phyloP scores from a whole-genome alignment of 2,888 invertebrate genomes.

The Eilema depressum region DNA sequence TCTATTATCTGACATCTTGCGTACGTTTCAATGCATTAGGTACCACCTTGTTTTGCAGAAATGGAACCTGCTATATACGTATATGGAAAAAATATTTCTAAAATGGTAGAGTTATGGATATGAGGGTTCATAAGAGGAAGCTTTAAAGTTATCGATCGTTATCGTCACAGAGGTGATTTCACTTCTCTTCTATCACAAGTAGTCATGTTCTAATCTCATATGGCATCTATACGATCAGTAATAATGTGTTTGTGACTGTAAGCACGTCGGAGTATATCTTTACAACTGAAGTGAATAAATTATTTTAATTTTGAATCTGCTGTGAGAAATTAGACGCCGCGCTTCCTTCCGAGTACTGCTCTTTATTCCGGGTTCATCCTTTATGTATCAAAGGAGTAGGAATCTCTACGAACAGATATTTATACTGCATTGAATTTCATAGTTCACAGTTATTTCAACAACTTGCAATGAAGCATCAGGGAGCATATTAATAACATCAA shows the following conservation, averaged over 20 bases:
- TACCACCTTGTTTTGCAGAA: conserved; percentile 2
- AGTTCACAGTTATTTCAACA: not conserved
- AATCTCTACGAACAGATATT: not conserved
- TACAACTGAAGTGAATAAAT: not conserved
- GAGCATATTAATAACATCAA: too few relatives aligned
- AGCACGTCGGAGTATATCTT: not conserved
- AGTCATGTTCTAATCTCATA: too few relatives aligned
- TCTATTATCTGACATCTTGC: conserved; percentile 36
- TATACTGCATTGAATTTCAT: not conserved
- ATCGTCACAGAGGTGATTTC: not conserved
- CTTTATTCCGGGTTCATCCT: not conserved
- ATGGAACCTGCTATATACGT: not conserved
- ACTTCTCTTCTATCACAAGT: too few relatives aligned
- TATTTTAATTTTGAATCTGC: not conserved
- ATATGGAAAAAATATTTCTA: too few relatives aligned
- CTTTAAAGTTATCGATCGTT: too few relatives aligned
- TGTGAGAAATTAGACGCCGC: not conserved
- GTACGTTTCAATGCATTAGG: conserved; percentile 35
- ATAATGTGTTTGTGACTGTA: not conserved
- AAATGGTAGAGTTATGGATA: too few relatives aligned
- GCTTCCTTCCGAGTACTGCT: not conserved
- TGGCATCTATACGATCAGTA: not conserved
- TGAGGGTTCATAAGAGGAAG: too few relatives aligned
- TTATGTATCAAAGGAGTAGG: not conserved
- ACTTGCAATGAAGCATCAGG: too few relatives aligned